Conservation (phyloP, 2,888 invertebrate genomes). For the Lasioglossum malachurum region DNA sequence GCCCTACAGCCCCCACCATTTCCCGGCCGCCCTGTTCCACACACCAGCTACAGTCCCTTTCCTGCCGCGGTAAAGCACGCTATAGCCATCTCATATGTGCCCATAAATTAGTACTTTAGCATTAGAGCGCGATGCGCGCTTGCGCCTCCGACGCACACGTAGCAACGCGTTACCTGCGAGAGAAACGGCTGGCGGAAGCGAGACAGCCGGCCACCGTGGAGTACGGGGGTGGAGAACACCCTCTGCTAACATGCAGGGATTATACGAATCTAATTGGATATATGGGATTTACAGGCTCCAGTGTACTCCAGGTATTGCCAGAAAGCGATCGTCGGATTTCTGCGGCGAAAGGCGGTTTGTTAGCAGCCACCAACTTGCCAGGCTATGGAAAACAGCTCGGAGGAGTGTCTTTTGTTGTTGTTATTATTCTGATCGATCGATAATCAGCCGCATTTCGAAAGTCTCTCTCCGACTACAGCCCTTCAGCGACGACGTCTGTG, state of each 20-base stretch:
- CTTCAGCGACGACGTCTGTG: neutral
- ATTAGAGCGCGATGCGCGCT: conserved; percentile 78
- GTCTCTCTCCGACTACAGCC: neutral
- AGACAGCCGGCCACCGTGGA: conserved; percentile 47
- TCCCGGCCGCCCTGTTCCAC: conserved; percentile 43
- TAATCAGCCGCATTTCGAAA: neutral
- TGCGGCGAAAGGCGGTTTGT: conserved; percentile 52
- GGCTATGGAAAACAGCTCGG: conserved; percentile 3
- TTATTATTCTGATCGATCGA: neutral
- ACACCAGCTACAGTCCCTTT: conserved; percentile 75
- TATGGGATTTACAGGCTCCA: conserved; percentile 78
- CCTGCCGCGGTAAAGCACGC: conserved; percentile 70
- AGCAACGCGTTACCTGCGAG: conserved; percentile 51
- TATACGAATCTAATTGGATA: conserved; percentile 84
- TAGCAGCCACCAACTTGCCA: conserved; percentile 34
- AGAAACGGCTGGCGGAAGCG: conserved; percentile 52
- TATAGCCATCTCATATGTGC: conserved; percentile 78
- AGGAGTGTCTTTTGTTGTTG: neutral
- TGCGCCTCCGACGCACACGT: conserved; percentile 63
- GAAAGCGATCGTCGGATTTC: conserved; percentile 68
- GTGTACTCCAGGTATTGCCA: conserved; percentile 71
- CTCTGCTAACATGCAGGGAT: conserved; percentile 79
- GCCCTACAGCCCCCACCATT: conserved; percentile 60
- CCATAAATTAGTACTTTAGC: conserved; percentile 83
- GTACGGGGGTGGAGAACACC: conserved; percentile 72